A percentile compares a stretch with the other conserved stretches of the same genome.
These are phyloP conservation scores for Rotaria socialis DNA, from an alignment of 2,888 invertebrate species.

Conservation along the genomic window DNA sequence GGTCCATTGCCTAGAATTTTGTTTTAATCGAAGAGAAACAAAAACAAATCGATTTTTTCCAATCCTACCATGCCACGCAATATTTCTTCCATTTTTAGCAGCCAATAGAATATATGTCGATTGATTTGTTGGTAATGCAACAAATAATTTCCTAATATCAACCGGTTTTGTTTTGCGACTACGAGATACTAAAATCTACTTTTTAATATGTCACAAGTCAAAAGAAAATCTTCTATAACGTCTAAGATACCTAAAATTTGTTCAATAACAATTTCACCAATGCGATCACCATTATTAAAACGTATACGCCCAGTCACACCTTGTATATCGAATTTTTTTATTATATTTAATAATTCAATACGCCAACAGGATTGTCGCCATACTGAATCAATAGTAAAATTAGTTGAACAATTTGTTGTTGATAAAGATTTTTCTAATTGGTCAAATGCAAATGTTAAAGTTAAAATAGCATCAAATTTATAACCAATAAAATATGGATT, in stretches of 20 bases:
- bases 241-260: slow-evolving; percentile 73
- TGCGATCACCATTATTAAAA: slow-evolving; percentile 88
- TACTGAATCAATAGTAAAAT: slow-evolving; percentile 37
- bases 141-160: neutral
- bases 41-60: neutral
- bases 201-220: neutral
- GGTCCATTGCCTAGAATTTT: slow-evolving; percentile 67
- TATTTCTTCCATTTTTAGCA: slow-evolving; percentile 28
- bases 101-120: neutral
- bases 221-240: neutral
- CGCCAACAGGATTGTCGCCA: slow-evolving; percentile 35
- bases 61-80: slow-evolving; percentile 42
- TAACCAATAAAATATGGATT: slow-evolving; percentile 76
- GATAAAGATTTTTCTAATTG: slow-evolving; percentile 63
- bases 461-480: slow-evolving; percentile 97
- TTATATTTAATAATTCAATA: slow-evolving; percentile 35
- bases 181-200: slow-evolving; percentile 11
- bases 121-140: neutral
- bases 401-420: slow-evolving; percentile 19
- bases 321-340: slow-evolving; percentile 38
- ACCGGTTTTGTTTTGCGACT: neutral
- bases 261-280: slow-evolving; percentile 84
- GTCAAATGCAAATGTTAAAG: slow-evolving; percentile 87
- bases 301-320: slow-evolving; percentile 68
- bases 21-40: neutral